Evolutionary conservation across 1,140 invertebrate species (phyloP), one percentile per base, ranked within the genome.

Genomic region (Bombus waltoni): DNA sequence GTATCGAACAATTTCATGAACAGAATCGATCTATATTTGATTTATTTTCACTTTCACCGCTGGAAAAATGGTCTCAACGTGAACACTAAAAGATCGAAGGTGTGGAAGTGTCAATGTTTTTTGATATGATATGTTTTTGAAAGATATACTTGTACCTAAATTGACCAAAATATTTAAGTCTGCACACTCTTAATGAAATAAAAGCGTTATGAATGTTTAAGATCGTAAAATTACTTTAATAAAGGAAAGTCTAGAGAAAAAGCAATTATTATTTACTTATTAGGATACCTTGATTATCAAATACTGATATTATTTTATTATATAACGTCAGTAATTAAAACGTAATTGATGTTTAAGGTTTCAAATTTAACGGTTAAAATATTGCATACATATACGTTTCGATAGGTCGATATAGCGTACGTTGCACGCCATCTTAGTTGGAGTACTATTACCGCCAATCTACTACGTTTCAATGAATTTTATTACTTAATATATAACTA

Each of bases 1-100:
- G 42, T 2, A 47, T 85, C 35, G 42, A 85, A 79, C 32, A 66
- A 95, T 90, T 96, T 94, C 82, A 90, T 95, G 9, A 95, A 96
- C 88, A 92, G 92, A 53, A 96, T 94, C 44, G 44, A 35, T 44
- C n/a, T 9, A 84, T 84, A 71, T 40, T 84, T 22, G 75, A 84
- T 35, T 47, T 72, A 32, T 79, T 84, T 40, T 62, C 75, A 2
- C 10, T 90, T 88, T 75, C 91, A 94, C 62, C 90, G 94, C 86
- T 90, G 89, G n/a, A 85, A 76, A 42, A 93, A 83, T 82, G 62
- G 82, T 71, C 77, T 90, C 9, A 90, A 81, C 62, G 88, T 75
- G 68, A 87, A 77, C 28, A 81, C 89, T 76, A 91, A 92, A 65
- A 38, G 15, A 32, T 22, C 47, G 18, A 53, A 53, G 47, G 18